Conservation (phyloP, 2,888 invertebrate species). For the Smittia sp. region DNA sequence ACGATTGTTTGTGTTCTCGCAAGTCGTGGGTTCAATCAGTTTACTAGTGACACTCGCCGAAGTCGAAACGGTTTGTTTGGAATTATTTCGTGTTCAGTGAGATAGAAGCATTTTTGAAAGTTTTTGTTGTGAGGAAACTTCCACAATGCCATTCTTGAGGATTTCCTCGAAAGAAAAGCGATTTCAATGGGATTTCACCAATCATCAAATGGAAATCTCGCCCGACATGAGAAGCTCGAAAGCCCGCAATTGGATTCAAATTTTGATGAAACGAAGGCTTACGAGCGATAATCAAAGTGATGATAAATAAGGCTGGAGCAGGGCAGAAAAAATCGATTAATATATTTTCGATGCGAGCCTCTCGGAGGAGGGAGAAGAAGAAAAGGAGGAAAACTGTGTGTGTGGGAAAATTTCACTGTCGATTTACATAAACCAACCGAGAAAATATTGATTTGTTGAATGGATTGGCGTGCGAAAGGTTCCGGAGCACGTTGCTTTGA, state of each 20-base stretch:
- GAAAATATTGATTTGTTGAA: conserved; percentile 7
- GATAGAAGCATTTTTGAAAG: conserved; percentile 8
- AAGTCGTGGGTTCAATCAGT: conserved; percentile 2
- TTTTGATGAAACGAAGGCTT: conserved; percentile 13
- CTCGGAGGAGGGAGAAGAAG: conserved; percentile 5
- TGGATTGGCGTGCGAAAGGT: neutral
- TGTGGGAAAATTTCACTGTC: conserved; percentile 14
- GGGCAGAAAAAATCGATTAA: conserved; percentile 16
- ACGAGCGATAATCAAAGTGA: conserved; percentile 5
- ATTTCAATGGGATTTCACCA: neutral
- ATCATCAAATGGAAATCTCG: conserved; percentile 13
- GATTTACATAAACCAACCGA: conserved; percentile 1
- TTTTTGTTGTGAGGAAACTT: conserved; percentile 6
- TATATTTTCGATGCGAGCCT: conserved; percentile 9
- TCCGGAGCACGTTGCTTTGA: neutral
- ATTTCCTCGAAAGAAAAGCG: neutral
- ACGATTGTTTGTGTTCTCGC: neutral
- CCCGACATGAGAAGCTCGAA: neutral
- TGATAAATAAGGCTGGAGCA: neutral
- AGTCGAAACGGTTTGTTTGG: conserved; percentile 24
- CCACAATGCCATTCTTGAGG: neutral
- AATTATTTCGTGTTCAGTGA: neutral
- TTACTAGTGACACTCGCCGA: conserved; percentile 12
- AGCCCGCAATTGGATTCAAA: neutral
- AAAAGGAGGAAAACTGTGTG: conserved; percentile 15